Evolutionary conservation across 2,797 vertebrate species (phyloP).

Genomic region (Molossus molossus): DNA sequence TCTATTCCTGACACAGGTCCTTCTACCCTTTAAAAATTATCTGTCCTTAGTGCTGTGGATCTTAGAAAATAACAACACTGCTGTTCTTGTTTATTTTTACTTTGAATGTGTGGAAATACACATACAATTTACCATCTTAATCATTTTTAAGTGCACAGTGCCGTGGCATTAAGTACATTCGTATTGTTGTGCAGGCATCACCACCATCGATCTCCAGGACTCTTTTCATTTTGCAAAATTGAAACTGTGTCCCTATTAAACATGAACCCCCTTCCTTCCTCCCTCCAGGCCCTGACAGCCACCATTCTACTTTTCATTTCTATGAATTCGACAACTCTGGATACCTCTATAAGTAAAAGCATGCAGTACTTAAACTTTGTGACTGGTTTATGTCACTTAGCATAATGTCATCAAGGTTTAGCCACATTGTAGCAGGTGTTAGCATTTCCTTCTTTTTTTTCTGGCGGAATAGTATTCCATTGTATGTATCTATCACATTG

Average conservation of each 20-base stretch:
- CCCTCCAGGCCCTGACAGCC: neutral
- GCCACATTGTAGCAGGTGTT: fast-evolving
- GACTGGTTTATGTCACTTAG: neutral
- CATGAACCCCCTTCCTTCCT: neutral
- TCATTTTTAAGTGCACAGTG: neutral
- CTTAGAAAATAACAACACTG: neutral
- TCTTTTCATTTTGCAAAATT: neutral
- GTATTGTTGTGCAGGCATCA: neutral
- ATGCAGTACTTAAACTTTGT: neutral
- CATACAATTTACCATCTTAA: neutral
- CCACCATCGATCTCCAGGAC: neutral
- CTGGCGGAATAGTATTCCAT: neutral
- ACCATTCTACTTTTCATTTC: neutral
- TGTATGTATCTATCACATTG: neutral
- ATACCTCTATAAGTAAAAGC: neutral
- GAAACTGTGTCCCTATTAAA: neutral
- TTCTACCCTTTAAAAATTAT: neutral
- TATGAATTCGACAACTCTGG: neutral
- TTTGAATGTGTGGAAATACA: neutral
- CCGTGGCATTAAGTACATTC: neutral
- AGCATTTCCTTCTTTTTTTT: neutral
- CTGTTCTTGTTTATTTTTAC: neutral
- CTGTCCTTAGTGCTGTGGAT: neutral
- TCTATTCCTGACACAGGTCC: neutral
- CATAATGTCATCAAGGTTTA: neutral